Evolutionary conservation across 2,797 vertebrate genomes (phyloP).

Genomic region (Sorex maritimensis): DNA sequence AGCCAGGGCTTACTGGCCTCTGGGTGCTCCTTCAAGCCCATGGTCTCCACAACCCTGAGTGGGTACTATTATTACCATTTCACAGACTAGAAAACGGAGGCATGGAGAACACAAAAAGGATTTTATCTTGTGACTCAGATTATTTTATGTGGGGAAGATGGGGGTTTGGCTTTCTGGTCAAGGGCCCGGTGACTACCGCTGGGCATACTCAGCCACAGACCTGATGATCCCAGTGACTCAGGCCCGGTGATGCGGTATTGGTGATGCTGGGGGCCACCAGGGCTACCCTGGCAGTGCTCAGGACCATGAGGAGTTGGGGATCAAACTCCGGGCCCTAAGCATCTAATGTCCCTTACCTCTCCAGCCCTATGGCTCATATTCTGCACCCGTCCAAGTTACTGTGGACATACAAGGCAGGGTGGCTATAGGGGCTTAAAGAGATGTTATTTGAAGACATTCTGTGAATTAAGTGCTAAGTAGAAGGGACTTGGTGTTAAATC

Average conservation of each 20-base stretch:
- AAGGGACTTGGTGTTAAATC: neutral
- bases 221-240: too few species aligned
- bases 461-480: neutral
- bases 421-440: neutral
- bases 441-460: neutral
- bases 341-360: too few species aligned
- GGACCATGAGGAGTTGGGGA: too few species aligned
- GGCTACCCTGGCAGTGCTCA: too few species aligned
- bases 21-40: too few species aligned
- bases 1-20: neutral
- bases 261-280: too few species aligned
- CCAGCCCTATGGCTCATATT: neutral
- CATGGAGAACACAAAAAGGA: neutral
- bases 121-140: neutral
- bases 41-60: neutral
- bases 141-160: too few species aligned
- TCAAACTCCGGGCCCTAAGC: too few species aligned
- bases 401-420: neutral
- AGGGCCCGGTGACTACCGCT: too few species aligned
- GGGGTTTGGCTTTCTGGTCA: too few species aligned
- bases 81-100: constrained; percentile 16
- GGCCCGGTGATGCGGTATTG: too few species aligned
- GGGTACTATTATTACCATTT: neutral
- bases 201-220: too few species aligned
- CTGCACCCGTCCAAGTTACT: neutral